Percentiles rank a stretch among this genome's conserved stretches.
phyloP scores from a whole-genome alignment of 1,140 invertebrate species.

The Ylistrum balloti region DNA sequence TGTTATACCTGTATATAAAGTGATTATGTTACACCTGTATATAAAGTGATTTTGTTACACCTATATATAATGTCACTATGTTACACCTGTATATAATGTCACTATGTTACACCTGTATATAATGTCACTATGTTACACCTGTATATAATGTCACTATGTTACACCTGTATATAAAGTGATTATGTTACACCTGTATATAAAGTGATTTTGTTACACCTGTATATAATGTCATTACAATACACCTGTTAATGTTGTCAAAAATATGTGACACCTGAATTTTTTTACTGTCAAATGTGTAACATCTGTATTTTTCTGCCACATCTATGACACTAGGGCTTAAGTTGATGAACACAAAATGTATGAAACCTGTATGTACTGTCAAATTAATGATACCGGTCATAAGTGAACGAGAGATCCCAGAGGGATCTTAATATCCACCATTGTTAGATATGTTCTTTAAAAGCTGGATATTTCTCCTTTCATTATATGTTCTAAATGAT shows the following conservation, averaged over 20 bases:
- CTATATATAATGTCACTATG: too few relatives aligned
- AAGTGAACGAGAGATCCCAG: too few relatives aligned
- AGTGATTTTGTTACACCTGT: background rate
- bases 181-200: background rate
- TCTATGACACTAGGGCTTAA: too few relatives aligned
- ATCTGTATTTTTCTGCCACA: background rate
- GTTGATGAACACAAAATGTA: too few relatives aligned
- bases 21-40: background rate
- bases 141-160: background rate
- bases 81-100: background rate
- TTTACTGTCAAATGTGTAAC: background rate
- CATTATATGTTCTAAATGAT: too few relatives aligned
- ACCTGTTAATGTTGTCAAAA: background rate
- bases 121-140: background rate
- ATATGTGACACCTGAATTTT: background rate
- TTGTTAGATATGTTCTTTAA: too few relatives aligned
- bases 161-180: background rate
- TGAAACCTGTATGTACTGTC: background rate
- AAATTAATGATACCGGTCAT: background rate
- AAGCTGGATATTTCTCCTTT: too few relatives aligned
- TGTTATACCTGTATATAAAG: too few relatives aligned
- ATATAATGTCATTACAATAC: background rate
- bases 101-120: background rate
- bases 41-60: background rate
- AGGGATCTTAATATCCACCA: too few relatives aligned